Conservation (phyloP, 64 coral and sea anemone species). For the Actinia tenebrosa region DNA sequence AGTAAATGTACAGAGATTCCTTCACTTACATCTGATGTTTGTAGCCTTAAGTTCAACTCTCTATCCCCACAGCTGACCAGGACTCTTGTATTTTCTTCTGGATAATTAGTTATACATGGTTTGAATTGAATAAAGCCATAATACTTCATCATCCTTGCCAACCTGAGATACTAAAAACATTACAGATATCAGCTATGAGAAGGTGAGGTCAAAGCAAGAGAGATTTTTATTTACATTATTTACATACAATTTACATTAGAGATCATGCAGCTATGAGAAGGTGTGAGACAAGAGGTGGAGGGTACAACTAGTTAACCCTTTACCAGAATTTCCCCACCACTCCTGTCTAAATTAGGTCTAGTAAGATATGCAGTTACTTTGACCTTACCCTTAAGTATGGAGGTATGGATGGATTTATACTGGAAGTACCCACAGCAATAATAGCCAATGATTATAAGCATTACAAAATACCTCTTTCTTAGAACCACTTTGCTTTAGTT, state of each 20-base stretch:
- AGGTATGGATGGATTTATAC: too few relatives aligned
- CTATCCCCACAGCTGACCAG: constrained; percentile 80
- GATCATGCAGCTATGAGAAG: too few relatives aligned
- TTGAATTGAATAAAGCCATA: constrained; percentile 96
- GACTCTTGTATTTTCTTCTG: constrained; percentile 75
- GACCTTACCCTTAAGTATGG: too few relatives aligned
- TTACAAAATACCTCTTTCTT: constrained; percentile 57
- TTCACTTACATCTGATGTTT: constrained; percentile 83
- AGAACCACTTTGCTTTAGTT: constrained; percentile 65
- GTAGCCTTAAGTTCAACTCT: constrained; percentile 87
- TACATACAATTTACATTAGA: not conserved
- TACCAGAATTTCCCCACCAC: too few relatives aligned
- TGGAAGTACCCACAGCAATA: too few relatives aligned
- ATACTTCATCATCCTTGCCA: constrained; percentile 75
- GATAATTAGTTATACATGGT: constrained; percentile 78
- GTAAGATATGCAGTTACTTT: too few relatives aligned
- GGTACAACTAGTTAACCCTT: too few relatives aligned
- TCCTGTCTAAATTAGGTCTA: too few relatives aligned
- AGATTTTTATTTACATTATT: not conserved
- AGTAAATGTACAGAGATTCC: not conserved
- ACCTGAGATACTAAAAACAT: constrained; percentile 60
- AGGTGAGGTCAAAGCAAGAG: too few relatives aligned
- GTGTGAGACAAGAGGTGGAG: too few relatives aligned
- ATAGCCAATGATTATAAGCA: not conserved
- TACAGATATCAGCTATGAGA: too few relatives aligned